Conservation (phyloP, 1,140 invertebrate species). For the Drosophila rufa region DNA sequence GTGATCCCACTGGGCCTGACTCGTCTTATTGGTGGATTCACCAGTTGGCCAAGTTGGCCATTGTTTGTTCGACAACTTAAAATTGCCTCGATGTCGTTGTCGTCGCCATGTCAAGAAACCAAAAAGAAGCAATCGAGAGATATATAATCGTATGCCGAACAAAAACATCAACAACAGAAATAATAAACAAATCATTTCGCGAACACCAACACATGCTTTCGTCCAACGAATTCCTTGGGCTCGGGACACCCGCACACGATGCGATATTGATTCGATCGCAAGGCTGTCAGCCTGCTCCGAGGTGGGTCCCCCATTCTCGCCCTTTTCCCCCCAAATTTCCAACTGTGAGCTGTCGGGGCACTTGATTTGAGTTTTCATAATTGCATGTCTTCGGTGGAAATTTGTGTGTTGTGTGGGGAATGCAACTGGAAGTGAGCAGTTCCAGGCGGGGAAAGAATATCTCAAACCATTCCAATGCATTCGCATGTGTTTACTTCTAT, state of each 20-base stretch:
- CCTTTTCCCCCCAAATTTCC: constrained; percentile 8
- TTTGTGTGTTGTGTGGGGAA: constrained; percentile 32
- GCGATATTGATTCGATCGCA: constrained; percentile 74
- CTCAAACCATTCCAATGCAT: constrained; percentile 2
- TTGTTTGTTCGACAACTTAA: constrained; percentile 65
- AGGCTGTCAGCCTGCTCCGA: constrained; percentile 52
- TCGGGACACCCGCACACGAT: constrained; percentile 72
- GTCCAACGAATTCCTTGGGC: constrained; percentile 39
- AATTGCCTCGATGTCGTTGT: constrained; percentile 54
- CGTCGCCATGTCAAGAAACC: constrained; percentile 43
- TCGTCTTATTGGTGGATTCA: constrained; percentile 65
- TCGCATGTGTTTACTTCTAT: constrained; percentile 6
- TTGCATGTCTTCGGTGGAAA: constrained; percentile 61
- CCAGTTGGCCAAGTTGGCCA: constrained; percentile 32
- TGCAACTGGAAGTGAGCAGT: constrained; percentile 10
- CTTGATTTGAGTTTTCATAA: constrained; percentile 77
- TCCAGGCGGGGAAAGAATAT: constrained; percentile 11
- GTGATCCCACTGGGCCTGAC: constrained; percentile 33
- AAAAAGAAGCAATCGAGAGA: constrained; percentile 23
- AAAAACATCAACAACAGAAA: constrained; percentile 77
- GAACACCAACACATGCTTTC: constrained; percentile 49
- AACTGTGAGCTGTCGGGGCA: constrained; percentile 57
- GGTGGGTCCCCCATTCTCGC: constrained; percentile 35
- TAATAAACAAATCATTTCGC: constrained; percentile 78
- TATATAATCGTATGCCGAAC: constrained; percentile 68